Percentiles rank a stretch among this genome's conserved stretches.
Evolutionary conservation across 2,113 vertebrate species (phyloP).

Genomic region (Diadophis punctatus): DNA sequence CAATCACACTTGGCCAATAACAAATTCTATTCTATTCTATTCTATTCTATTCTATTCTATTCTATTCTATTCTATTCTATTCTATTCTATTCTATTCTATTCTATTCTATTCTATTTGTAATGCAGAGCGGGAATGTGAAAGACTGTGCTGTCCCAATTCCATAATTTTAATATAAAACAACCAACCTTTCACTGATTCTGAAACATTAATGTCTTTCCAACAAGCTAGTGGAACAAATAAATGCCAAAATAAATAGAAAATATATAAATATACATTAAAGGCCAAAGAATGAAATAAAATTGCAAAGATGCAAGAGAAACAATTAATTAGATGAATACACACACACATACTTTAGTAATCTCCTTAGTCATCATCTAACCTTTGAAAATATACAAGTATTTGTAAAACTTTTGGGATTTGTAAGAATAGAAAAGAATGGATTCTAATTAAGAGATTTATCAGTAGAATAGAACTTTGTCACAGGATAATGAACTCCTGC

Average conservation of each 20-base stretch:
- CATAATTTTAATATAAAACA: not conserved
- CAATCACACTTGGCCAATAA: no score
- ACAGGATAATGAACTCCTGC: slow-evolving; percentile 72
- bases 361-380: slow-evolving; percentile 41
- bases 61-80: no score
- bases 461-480: slow-evolving; percentile 66
- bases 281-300: slow-evolving; percentile 31
- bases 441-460: slow-evolving; percentile 70
- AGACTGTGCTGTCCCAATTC: not conserved
- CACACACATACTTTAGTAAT: slow-evolving; percentile 9
- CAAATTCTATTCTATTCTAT: no score
- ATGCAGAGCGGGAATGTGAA: not conserved
- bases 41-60: no score
- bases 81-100: no score
- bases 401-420: slow-evolving; percentile 53
- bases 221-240: not conserved
- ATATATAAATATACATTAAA: not conserved
- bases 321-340: slow-evolving; percentile 54
- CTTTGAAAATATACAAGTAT: slow-evolving; percentile 39
- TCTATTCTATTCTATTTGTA: no score
- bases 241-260: not conserved
- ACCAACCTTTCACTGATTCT: not conserved
- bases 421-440: slow-evolving; percentile 54
- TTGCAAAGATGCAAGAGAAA: slow-evolving; percentile 26
- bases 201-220: not conserved